phyloP scores from a whole-genome alignment of 2,113 vertebrate genomes.

The Eurypyga helias region DNA sequence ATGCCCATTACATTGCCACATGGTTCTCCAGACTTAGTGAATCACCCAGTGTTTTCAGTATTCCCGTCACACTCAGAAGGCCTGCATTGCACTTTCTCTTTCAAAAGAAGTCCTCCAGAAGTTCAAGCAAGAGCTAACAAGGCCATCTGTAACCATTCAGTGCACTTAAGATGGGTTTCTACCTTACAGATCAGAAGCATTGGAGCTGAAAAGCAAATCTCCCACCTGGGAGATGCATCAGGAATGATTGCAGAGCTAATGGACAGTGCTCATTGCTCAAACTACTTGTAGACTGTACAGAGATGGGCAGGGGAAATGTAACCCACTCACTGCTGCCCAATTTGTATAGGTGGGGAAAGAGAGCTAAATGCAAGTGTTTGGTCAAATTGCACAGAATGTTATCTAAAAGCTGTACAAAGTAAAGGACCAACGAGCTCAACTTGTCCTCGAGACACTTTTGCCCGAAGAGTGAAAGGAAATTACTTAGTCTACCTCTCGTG shows the following conservation, averaged over 20 bases:
- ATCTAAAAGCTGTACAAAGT: not conserved
- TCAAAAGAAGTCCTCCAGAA: not conserved
- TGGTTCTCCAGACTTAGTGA: not conserved
- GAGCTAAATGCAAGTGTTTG: not conserved
- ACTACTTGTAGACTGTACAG: not conserved
- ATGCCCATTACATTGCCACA: not conserved
- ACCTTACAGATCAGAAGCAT: not conserved
- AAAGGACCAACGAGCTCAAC: not conserved
- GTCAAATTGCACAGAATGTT: not conserved
- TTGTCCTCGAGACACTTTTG: not conserved
- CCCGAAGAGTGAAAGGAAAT: not conserved
- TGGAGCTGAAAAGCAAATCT: not conserved
- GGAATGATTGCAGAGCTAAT: not conserved
- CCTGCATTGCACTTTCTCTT: not conserved
- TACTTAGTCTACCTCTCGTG: not conserved
- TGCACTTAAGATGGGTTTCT: not conserved
- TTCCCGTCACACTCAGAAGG: not conserved
- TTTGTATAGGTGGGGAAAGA: not conserved
- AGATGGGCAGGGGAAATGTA: not conserved
- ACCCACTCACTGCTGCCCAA: not conserved
- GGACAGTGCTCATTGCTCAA: not conserved
- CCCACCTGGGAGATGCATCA: not conserved
- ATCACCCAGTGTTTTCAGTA: not conserved
- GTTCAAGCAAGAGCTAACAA: not conserved
- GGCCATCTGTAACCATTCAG: not conserved